Percentiles rank a stretch among this genome's conserved stretches.
Conservation (phyloP, 2,113 vertebrate species). For the Balaenoptera acutorostrata region DNA sequence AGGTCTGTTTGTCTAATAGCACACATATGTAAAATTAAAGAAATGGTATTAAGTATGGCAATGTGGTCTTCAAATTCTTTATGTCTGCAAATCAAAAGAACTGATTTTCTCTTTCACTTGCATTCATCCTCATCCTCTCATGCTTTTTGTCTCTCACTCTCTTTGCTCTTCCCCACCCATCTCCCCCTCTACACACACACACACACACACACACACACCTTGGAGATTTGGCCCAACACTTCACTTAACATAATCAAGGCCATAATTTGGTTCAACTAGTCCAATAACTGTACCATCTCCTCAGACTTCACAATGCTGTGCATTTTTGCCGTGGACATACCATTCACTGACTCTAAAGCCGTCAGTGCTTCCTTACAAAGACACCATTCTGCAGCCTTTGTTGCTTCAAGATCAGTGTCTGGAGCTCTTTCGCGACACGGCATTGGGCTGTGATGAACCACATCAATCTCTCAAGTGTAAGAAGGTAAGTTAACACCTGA, state of each 20-base stretch:
- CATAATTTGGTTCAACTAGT: background rate
- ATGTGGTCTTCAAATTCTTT: background rate
- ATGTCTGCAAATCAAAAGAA: background rate
- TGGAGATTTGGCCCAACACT: background rate
- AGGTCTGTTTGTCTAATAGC: background rate
- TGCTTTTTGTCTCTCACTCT: background rate
- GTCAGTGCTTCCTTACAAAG: background rate
- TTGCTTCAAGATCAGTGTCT: constrained; percentile 30
- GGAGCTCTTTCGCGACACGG: background rate
- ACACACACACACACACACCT: background rate
- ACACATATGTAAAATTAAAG: background rate
- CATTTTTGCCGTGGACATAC: background rate
- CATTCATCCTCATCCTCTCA: background rate
- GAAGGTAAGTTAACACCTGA: constrained; percentile 46
- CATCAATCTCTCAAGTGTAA: constrained; percentile 11
- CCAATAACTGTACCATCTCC: background rate
- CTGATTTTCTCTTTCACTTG: background rate
- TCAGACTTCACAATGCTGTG: background rate
- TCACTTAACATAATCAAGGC: background rate
- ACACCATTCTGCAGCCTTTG: background rate
- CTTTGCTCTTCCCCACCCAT: background rate
- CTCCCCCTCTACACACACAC: background rate
- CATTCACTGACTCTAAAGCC: background rate
- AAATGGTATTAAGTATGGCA: background rate
- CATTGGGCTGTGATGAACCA: constrained; percentile 30